These are phyloP conservation scores for Terebella lapidaria DNA, from an alignment of 2,888 invertebrate species.

Conservation along the genomic window DNA sequence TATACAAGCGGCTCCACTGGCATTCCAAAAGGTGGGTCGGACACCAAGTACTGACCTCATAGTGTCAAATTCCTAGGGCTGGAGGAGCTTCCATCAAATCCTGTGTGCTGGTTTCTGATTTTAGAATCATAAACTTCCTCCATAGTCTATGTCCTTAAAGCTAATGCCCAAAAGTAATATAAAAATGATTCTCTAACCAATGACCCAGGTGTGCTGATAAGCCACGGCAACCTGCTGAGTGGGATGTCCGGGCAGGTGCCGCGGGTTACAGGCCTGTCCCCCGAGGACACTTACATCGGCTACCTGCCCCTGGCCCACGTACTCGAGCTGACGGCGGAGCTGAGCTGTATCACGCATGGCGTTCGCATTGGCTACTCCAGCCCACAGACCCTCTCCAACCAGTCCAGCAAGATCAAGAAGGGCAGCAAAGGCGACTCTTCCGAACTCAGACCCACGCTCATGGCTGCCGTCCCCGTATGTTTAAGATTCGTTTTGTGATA, in stretches of 20 bases:
- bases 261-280: constrained; percentile 47
- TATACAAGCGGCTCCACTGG: constrained; percentile 98
- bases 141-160: neutral
- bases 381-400: constrained; percentile 69
- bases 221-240: constrained; percentile 55
- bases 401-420: constrained; percentile 88
- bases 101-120: neutral
- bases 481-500: neutral
- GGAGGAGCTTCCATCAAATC: neutral
- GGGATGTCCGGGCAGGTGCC: constrained; percentile 54
- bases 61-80: too few relatives aligned
- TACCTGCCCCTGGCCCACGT: constrained; percentile 68
- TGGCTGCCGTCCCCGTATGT: constrained; percentile 88
- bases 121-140: neutral
- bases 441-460: constrained; percentile 83
- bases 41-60: neutral
- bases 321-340: constrained; percentile 66
- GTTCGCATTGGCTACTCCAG: constrained; percentile 95
- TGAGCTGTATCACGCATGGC: constrained; percentile 76
- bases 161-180: too few relatives aligned
- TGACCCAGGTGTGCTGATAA: constrained; percentile 52
- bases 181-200: neutral
- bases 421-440: constrained; percentile 93
- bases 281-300: constrained; percentile 79
- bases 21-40: constrained; percentile 74